A percentile compares a stretch with the other conserved stretches of the same genome.
Conservation (phyloP, 2,797 vertebrate genomes). For the Euthynnus affinis region DNA sequence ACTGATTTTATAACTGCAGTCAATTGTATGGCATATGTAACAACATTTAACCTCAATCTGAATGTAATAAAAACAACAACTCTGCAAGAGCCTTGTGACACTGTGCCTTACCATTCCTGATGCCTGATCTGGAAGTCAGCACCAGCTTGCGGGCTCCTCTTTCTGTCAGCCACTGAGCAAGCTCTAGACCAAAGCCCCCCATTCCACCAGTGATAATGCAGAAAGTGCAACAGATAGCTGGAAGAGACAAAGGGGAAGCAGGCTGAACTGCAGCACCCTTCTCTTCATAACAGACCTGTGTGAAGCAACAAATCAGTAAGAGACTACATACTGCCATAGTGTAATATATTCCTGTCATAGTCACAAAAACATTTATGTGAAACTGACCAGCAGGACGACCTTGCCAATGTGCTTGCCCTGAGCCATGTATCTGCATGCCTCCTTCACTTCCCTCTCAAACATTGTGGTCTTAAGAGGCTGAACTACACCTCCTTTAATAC, state of each 20-base stretch:
- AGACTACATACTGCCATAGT: background rate
- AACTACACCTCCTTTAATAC: constrained; percentile 91
- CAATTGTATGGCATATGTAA: background rate
- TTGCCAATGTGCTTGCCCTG: constrained; percentile 99
- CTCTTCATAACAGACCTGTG: constrained; percentile 90
- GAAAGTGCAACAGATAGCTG: constrained; percentile 89
- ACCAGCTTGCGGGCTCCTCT: constrained; percentile 93
- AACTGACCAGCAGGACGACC: constrained; percentile 92
- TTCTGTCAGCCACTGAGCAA: constrained; percentile 93
- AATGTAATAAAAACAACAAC: background rate
- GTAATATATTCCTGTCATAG: background rate
- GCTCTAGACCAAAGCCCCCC: constrained; percentile 96
- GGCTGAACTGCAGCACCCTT: constrained; percentile 35
- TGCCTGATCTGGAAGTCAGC: constrained; percentile 94
- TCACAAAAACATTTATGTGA: background rate
- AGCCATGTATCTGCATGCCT: constrained; percentile 98
- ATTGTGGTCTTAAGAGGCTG: constrained; percentile 91
- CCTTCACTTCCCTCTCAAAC: constrained; percentile 91
- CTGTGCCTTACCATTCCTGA: constrained; percentile 89
- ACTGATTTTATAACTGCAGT: background rate
- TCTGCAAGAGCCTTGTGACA: background rate
- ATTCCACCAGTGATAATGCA: constrained; percentile 95
- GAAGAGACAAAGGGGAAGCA: constrained; percentile 74
- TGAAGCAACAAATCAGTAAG: background rate
- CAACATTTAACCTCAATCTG: background rate